Conservation (phyloP, 1,140 invertebrate genomes). For the Ceratoteleas bidentatus region DNA sequence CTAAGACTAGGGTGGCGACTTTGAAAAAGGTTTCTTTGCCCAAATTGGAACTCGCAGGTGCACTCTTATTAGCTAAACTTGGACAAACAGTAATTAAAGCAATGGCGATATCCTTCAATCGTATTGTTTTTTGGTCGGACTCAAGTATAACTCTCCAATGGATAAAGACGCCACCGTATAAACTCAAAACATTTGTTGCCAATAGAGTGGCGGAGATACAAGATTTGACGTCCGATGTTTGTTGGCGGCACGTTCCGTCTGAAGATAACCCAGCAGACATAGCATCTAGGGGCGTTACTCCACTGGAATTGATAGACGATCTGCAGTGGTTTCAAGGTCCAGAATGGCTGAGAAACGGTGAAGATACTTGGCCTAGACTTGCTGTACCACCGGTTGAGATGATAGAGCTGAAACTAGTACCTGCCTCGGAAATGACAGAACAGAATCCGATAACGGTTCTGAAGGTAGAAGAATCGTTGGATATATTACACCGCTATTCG, state of each 20-base stretch:
- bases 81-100: not conserved
- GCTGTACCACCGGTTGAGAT: not conserved
- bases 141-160: not conserved
- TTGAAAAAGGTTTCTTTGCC: not conserved
- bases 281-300: not conserved
- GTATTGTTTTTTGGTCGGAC: not conserved
- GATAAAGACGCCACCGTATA: not conserved
- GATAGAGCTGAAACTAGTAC: not conserved
- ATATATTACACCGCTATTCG: too few relatives aligned
- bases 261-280: not conserved
- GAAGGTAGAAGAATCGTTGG: not conserved
- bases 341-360: not conserved
- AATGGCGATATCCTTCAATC: not conserved
- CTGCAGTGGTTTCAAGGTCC: not conserved
- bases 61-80: not conserved
- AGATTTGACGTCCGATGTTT: not conserved
- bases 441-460: not conserved
- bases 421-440: not conserved
- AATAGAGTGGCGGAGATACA: not conserved
- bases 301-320: not conserved
- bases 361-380: not conserved
- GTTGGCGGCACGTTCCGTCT: not conserved
- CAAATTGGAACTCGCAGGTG: not conserved
- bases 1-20: not conserved
- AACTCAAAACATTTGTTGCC: not conserved